Percentiles rank a stretch among this genome's conserved stretches.
Conservation (phyloP, 2,113 vertebrate species). For the Bambusicola thoracicus region DNA sequence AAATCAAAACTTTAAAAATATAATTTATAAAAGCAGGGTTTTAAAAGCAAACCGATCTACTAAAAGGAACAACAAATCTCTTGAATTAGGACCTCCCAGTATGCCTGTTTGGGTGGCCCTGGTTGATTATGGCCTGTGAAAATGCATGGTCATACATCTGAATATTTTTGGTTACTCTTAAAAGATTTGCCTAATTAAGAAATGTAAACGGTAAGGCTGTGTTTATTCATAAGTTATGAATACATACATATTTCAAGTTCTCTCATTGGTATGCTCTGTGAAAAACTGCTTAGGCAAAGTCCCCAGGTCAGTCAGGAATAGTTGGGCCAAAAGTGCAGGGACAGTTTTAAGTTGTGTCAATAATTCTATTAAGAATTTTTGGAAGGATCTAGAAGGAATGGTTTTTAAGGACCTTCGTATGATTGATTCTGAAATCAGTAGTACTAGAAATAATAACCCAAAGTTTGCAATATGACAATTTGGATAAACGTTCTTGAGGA, state of each 20-base stretch:
- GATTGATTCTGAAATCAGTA: not conserved
- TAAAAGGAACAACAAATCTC: not conserved
- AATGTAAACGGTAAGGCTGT: not conserved
- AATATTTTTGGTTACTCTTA: slow-evolving; percentile 9
- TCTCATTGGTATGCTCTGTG: not conserved
- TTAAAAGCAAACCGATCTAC: slow-evolving; percentile 3
- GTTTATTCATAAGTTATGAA: slow-evolving; percentile 54
- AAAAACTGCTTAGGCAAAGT: not conserved
- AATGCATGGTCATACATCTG: not conserved
- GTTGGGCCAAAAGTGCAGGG: not conserved
- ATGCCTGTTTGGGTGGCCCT: slow-evolving; percentile 24
- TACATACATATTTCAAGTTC: slow-evolving; percentile 24
- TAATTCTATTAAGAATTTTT: not conserved
- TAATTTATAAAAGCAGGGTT: not conserved
- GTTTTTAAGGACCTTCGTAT: not conserved
- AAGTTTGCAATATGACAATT: not conserved
- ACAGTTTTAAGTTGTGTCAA: not conserved
- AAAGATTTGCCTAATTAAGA: slow-evolving; percentile 18
- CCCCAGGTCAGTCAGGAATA: not conserved
- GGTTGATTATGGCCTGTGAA: slow-evolving; percentile 3
- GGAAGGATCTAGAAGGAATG: not conserved
- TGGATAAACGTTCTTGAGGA: too few relatives aligned
- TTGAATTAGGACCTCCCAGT: slow-evolving; percentile 4
- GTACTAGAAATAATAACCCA: not conserved
- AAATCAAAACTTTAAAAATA: not conserved